Percentiles rank a stretch among this genome's conserved stretches.
Conservation (phyloP, 2,888 invertebrate genomes). For the Eremobia ochroleuca region DNA sequence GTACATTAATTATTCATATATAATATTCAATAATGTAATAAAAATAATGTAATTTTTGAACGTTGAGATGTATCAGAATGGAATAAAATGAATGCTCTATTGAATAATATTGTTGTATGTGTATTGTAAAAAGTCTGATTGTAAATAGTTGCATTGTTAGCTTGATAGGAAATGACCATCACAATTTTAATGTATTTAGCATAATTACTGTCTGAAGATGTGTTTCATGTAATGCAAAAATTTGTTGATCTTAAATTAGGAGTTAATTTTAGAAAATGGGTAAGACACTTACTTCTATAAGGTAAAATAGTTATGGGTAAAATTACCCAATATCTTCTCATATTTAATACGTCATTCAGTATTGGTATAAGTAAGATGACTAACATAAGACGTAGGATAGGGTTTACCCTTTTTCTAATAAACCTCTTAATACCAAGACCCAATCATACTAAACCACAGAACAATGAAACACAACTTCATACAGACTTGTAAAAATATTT, state of each 20-base stretch:
- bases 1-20: conserved; percentile 56
- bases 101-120: conserved; percentile 67
- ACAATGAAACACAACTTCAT: conserved; percentile 71
- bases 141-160: conserved; percentile 79
- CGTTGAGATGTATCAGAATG: conserved; percentile 49
- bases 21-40: conserved; percentile 57
- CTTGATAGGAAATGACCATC: conserved; percentile 74
- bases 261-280: conserved; percentile 11
- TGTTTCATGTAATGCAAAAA: conserved; percentile 63
- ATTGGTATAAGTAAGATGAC: conserved; percentile 49
- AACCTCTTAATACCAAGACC: background rate
- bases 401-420: conserved; percentile 28
- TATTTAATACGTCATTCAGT: conserved; percentile 54
- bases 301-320: conserved; percentile 32
- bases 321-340: conserved; percentile 22
- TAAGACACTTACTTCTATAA: conserved; percentile 12
- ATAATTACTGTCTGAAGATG: conserved; percentile 64
- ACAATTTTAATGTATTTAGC: conserved; percentile 78
- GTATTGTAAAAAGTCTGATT: conserved; percentile 85
- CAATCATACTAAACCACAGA: conserved; percentile 25
- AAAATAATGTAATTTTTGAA: conserved; percentile 60
- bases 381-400: conserved; percentile 40
- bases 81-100: conserved; percentile 59
- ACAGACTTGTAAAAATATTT: conserved; percentile 66
- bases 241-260: background rate